These are phyloP conservation scores for Caerostris extrusa DNA, from an alignment of 1,140 invertebrate genomes.

Conservation along the genomic window DNA sequence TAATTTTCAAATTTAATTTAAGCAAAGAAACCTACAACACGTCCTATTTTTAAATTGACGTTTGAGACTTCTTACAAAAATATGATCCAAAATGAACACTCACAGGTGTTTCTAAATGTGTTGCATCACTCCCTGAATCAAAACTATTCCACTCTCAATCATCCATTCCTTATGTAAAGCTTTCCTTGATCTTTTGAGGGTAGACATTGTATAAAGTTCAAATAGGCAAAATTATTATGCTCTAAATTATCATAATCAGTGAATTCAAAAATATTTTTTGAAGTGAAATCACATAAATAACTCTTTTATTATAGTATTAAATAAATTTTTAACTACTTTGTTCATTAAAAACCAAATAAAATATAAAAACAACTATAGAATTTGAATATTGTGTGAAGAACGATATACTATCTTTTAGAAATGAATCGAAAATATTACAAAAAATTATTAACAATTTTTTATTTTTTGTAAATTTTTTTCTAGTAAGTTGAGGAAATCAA, in stretches of 20 bases:
- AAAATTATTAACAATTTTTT: too few relatives aligned
- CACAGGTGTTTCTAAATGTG: slow-evolving; percentile 89
- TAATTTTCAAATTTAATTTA: too few relatives aligned
- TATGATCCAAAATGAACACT: slow-evolving; percentile 80
- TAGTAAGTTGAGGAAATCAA: too few relatives aligned
- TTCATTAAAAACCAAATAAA: too few relatives aligned
- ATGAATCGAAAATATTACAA: too few relatives aligned
- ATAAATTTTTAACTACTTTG: too few relatives aligned
- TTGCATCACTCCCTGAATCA: slow-evolving; percentile 82
- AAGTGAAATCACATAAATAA: not conserved
- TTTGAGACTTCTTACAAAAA: not conserved
- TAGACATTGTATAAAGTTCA: slow-evolving; percentile 76
- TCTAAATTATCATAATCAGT: not conserved
- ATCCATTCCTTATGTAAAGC: slow-evolving; percentile 88
- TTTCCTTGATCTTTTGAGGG: slow-evolving; percentile 88
- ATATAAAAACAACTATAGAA: too few relatives aligned
- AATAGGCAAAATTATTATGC: slow-evolving; percentile 62
- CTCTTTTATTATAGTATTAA: not conserved
- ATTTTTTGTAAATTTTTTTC: too few relatives aligned
- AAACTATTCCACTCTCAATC: slow-evolving; percentile 80
- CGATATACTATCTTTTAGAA: too few relatives aligned
- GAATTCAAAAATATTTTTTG: not conserved
- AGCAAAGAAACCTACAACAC: too few relatives aligned
- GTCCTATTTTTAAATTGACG: not conserved
- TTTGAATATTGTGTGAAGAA: too few relatives aligned